Percentiles rank a stretch among this genome's conserved stretches.
phyloP scores from a whole-genome alignment of 2,113 vertebrate species.

The Coptodon bakossiorum region DNA sequence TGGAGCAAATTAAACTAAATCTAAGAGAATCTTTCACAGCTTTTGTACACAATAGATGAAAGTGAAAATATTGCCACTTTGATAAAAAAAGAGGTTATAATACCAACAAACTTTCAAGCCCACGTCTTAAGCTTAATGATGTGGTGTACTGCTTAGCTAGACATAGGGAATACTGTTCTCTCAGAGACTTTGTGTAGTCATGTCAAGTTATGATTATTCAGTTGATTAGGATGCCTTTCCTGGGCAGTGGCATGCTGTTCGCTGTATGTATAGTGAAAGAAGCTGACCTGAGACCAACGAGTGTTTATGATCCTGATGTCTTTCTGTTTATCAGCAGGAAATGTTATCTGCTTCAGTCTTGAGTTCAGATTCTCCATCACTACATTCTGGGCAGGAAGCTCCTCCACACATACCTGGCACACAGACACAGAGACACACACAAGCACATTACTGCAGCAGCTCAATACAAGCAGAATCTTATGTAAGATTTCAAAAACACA shows the following conservation, averaged over 20 bases:
- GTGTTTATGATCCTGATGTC: constrained; percentile 81
- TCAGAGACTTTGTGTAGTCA: not conserved
- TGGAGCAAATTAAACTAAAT: not conserved
- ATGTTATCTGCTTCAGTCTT: constrained; percentile 72
- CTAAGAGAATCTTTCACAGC: not conserved
- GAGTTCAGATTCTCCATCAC: constrained; percentile 83
- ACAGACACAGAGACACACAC: constrained; percentile 22
- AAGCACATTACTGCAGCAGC: not conserved
- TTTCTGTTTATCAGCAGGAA: constrained; percentile 80
- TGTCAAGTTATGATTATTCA: rapidly evolving
- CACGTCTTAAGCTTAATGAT: not conserved
- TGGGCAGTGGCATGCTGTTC: not conserved
- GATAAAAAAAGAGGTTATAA: not conserved
- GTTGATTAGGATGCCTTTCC: not conserved
- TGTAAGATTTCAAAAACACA: not conserved
- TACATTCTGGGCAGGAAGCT: constrained; percentile 78
- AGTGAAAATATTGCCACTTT: not conserved
- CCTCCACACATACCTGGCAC: constrained; percentile 77
- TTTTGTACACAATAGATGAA: not conserved
- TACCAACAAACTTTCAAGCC: not conserved
- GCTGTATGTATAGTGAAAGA: not conserved
- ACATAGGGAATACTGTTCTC: too few relatives aligned
- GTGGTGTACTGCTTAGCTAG: not conserved
- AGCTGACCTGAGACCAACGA: constrained; percentile 84
- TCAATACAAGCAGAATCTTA: not conserved